Evolutionary conservation across 2,113 vertebrate species (phyloP).

Genomic region (Xenus cinereus): DNA sequence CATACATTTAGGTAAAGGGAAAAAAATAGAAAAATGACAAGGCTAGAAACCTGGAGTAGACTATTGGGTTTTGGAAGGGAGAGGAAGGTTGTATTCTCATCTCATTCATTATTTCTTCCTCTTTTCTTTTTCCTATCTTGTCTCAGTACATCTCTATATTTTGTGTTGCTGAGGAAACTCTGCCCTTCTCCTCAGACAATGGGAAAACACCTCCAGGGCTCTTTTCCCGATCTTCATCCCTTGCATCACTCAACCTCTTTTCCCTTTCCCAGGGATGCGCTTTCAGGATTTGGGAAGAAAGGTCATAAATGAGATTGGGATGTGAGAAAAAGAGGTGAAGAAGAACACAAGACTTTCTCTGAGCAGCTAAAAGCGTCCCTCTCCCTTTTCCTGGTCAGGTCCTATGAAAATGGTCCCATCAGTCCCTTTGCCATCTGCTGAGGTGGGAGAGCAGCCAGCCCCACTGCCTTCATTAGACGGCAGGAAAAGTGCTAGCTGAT

Average conservation of each 20-base stretch:
- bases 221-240: not conserved
- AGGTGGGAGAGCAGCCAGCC: not conserved
- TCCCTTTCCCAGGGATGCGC: not conserved
- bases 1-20: not conserved
- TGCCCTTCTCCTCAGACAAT: not conserved
- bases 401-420: not conserved
- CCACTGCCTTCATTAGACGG: fast-evolving
- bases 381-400: not conserved
- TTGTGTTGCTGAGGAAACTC: not conserved
- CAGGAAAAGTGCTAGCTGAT: not conserved
- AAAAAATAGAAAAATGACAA: not conserved
- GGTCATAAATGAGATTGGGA: not conserved
- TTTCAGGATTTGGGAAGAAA: not conserved
- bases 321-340: not conserved
- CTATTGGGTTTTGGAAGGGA: not conserved
- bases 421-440: not conserved
- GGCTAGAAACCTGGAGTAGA: not conserved
- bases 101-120: not conserved
- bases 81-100: not conserved
- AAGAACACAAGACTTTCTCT: not conserved
- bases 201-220: not conserved
- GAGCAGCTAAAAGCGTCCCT: not conserved
- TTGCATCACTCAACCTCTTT: not conserved
- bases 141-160: not conserved
- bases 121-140: not conserved